Evolutionary conservation across 2,113 vertebrate species (phyloP), one percentile per base, ranked within the genome.

Genomic region (Perccottus glenii): DNA sequence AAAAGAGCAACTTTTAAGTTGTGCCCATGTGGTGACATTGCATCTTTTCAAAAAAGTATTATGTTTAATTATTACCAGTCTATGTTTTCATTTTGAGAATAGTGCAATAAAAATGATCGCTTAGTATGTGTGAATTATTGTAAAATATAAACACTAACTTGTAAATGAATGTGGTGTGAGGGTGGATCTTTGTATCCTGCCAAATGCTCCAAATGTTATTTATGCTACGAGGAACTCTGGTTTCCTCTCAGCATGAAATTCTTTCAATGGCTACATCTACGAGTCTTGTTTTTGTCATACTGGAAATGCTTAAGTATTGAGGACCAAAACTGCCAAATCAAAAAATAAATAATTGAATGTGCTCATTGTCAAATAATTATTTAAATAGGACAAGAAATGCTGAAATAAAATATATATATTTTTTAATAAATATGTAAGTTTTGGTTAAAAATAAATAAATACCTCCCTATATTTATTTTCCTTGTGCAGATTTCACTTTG

Each of bases 201-300:
- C 64, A 72, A 70, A 74, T 73, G 45, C 70, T 73, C 60, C 40
- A 11, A 66, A 66, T 77, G 40, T 64, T 70, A 64, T 64, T 68
- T 32, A 44, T 56, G 61, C 59, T 60, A 64, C 10, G 19, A 65
- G 51, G 40, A 71, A 60, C 32, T 52, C 10, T 6, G 50, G 67
- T 63, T 74, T 60, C 59, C 60, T 71, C 72, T 71, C 72, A 73
- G 71, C 60, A 0, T 64, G 57, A 52, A 53, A 44, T 50, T 75
- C 70, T 16, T 32, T 70, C 35, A 67, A 69, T 67, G 48, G 56
- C 44, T 70, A 56, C 32, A 73, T 70, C 53, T 35, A 50, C 48
- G 19, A 5, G 49, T 9, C 4, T 67, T 12, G 9, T 61, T 48
- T 63, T 78, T 76, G 42, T 62, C 68, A 55, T 55, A 45, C 44